These are phyloP conservation scores for Teleopsis dalmanni DNA, from an alignment of 1,140 invertebrate species.

Conservation along the genomic window DNA sequence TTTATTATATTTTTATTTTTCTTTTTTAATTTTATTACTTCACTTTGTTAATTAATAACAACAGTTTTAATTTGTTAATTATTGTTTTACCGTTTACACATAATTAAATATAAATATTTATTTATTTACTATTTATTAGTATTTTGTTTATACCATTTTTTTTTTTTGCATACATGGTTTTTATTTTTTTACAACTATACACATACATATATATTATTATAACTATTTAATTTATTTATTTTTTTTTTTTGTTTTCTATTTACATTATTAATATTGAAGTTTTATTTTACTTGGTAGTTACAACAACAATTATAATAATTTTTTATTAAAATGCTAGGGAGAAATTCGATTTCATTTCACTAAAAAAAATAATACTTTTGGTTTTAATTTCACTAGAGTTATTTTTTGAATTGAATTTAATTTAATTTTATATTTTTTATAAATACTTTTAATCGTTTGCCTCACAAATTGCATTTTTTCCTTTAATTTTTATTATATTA, in stretches of 20 bases:
- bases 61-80: too few relatives aligned
- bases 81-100: too few relatives aligned
- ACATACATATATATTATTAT: background rate
- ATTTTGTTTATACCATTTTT: too few relatives aligned
- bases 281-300: background rate
- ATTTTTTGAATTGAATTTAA: background rate
- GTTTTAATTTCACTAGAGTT: background rate
- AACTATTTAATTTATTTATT: background rate
- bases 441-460: background rate
- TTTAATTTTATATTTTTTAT: background rate
- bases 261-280: background rate
- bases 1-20: background rate
- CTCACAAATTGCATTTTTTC: background rate
- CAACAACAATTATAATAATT: conserved; percentile 3
- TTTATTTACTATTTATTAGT: too few relatives aligned
- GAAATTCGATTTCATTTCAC: background rate
- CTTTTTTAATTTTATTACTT: background rate
- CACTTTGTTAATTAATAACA: too few relatives aligned
- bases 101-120: too few relatives aligned
- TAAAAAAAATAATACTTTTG: conserved; percentile 6
- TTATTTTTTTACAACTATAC: too few relatives aligned
- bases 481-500: background rate
- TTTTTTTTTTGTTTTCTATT: background rate
- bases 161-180: too few relatives aligned
- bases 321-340: too few relatives aligned